phyloP scores from a whole-genome alignment of 2,888 invertebrate species.

The Harpagoxenus sublaevis region DNA sequence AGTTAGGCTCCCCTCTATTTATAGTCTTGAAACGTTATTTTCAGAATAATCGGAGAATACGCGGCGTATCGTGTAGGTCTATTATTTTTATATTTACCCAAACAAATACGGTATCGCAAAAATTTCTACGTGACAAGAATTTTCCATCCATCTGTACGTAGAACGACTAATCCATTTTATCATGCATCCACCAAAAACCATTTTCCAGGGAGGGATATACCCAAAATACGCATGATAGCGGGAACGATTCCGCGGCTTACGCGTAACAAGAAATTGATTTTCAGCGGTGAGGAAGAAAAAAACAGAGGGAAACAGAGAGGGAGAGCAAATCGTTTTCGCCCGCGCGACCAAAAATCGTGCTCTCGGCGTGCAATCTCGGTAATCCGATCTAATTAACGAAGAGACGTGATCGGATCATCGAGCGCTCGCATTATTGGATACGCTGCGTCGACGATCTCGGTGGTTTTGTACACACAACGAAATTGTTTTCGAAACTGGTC shows the following conservation, averaged over 20 bases:
- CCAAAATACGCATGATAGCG: constrained; percentile 32
- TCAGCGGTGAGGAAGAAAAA: constrained; percentile 6
- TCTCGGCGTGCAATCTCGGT: constrained; percentile 58
- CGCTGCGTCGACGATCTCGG: constrained; percentile 42
- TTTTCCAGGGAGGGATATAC: constrained; percentile 22
- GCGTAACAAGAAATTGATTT: constrained; percentile 55
- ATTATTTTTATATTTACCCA: constrained; percentile 18
- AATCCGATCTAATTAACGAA: constrained; percentile 70
- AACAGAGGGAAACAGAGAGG: constrained; percentile 17
- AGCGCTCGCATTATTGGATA: constrained; percentile 61
- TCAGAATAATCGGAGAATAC: background rate
- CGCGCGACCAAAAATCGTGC: constrained; percentile 33
- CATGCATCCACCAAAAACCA: constrained; percentile 21
- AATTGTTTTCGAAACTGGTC: constrained; percentile 61
- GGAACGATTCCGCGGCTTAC: constrained; percentile 39
- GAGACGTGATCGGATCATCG: constrained; percentile 69
- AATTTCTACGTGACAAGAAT: constrained; percentile 24
- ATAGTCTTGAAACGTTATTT: background rate
- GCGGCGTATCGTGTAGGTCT: background rate
- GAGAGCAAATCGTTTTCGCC: constrained; percentile 30
- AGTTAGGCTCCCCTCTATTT: background rate
- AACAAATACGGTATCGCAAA: background rate
- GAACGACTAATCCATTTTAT: constrained; percentile 20
- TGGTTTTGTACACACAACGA: constrained; percentile 28
- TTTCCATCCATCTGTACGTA: constrained; percentile 27